Base-by-base conservation (phyloP, 2,113 vertebrate species). In the Marcusenius ussheri region DNA sequence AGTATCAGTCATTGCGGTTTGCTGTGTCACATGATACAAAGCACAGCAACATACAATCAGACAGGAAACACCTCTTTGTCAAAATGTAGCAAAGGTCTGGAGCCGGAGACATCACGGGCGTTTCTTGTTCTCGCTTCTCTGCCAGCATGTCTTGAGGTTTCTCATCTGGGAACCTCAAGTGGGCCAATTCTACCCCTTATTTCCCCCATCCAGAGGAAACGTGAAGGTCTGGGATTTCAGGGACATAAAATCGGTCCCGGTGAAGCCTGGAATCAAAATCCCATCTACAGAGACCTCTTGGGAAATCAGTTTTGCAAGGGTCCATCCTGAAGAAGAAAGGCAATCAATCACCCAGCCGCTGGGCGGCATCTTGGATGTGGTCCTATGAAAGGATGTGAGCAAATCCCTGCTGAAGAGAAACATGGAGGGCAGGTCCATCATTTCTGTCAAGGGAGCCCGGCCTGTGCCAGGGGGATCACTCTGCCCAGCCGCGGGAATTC, bases 221-320 rank as follows among this genome's bases (percentile, higher is more conserved):
- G 0, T 84, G 45, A 84, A 9, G 19, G 21, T 84, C 58, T n/a
- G 39, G 88, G 24, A 74, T 88, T 89, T 53, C 24, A 85, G 58
- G 27, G 83, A 85, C 42, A 87, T 62, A 27, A 50, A 47, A 45
- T 66, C 46, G 19, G 84, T 19, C 83, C 83, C 15, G 31, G 89
- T 66, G 42, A 39, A 35, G 50, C 88, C 27, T 89, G 31, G 62
- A 83, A 83, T 39, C 49, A 53, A 46, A 31, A 90, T 91, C 89
- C 83, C 88, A n/a, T 90, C 90, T 84, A 90, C 83, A 49, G 10
- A 31, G 53, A 66, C 62, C 83, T 46, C 90, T 88, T 50, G 90
- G 89, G 91, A 92, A 93, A 92, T 92, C 86, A 89, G 66, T 90
- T 91, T 90, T 89, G 53, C 49, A 88, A 19, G 10, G 21, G 27